Evolutionary conservation across 2,797 vertebrate species (phyloP).

Genomic region (Enteromius trimaculatus): DNA sequence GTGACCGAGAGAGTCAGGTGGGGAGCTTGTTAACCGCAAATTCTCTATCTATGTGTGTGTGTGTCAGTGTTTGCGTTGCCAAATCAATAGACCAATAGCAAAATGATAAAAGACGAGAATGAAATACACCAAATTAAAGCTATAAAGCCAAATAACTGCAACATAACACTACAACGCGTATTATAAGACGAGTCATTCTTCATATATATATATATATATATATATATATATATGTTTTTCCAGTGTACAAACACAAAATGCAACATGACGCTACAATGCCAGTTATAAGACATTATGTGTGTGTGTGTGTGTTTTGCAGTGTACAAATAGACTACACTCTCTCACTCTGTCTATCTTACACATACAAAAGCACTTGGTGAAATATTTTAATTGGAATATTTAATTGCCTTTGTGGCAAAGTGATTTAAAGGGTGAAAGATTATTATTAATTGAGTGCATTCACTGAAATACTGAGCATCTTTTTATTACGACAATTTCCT

Average conservation of each 20-base stretch:
- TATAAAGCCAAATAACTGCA: background rate
- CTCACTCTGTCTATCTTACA: background rate
- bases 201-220: background rate
- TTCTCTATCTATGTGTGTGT: background rate
- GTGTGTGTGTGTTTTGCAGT: background rate
- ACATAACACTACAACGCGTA: background rate
- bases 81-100: background rate
- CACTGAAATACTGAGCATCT: background rate
- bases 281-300: too few relatives aligned
- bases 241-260: background rate
- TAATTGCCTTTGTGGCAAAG: conserved; percentile 28
- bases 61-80: background rate
- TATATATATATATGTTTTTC: background rate
- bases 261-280: too few relatives aligned
- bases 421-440: conserved; percentile 17
- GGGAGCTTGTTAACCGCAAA: conserved; percentile 17
- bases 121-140: background rate
- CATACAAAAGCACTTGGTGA: background rate
- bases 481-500: background rate
- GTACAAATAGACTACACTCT: background rate
- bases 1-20: conserved; percentile 16
- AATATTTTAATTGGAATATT: conserved; percentile 23
- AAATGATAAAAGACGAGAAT: background rate
- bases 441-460: conserved; percentile 16
- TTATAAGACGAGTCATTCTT: background rate